Evolutionary conservation across 2,888 invertebrate species (phyloP), one percentile per base, ranked within the genome.

Genomic region (Trachelus troglodyta): DNA sequence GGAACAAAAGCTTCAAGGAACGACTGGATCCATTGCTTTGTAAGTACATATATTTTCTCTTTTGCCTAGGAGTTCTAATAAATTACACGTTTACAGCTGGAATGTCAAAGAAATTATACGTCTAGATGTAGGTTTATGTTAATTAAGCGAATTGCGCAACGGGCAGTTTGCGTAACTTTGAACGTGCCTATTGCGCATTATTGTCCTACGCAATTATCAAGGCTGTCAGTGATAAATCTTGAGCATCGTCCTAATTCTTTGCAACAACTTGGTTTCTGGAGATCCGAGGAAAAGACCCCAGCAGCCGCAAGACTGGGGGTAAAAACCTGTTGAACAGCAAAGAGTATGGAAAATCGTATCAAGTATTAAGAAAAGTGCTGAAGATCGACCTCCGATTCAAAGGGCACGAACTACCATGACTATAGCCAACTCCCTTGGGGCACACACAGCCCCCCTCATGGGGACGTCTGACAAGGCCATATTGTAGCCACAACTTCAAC

Each of bases 1-100:
- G 92, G 81, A 92, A 91, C 81, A 96, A 96, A 86, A 96, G 96
- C 89, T 96, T 96, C 92, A 94, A 95, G 87, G 96, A 97, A 88
- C 93, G 96, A 80, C 92, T 96, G 85, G 96, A 96, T 90, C 95
- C 95, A n/a, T 92, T 95, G 84, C 92, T 96, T 83, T 95, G 96
- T 96, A 90, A 94, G 94, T 92, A 79, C 34, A 56, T 56, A 56
- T 23, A 56, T 56, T 56, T 56, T 56, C 56, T 9, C 15, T 56
- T 56, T 23, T 23, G 56, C 23, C 23, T 56, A 56, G 23, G 56
- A 56, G 56, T 56, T 56, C 56, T 56, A 56, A 56, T 56, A 56
- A 56, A 56, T 56, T 56, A 56, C 56, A 56, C 56, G 23, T 56
- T 56, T 56, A 23, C 56, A 56, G 56, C 56, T 56, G 56, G 23